These are phyloP conservation scores for Enteromius radiatus DNA, from an alignment of 2,797 vertebrate species.

Conservation along the genomic window DNA sequence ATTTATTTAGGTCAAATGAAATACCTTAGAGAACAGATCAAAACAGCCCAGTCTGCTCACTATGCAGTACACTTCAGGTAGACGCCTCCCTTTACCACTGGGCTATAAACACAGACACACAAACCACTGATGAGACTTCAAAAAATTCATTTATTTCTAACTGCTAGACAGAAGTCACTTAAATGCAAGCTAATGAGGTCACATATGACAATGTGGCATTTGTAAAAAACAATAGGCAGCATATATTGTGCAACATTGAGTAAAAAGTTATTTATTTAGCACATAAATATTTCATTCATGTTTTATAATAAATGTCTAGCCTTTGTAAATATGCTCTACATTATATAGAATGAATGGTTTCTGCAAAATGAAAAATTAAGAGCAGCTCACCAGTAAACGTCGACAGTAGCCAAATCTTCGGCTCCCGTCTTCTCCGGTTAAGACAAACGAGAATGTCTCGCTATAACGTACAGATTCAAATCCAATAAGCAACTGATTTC, in stretches of 20 bases:
- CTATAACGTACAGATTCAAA: slow-evolving; percentile 67
- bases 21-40: slow-evolving; percentile 98
- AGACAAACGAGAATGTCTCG: slow-evolving; percentile 98
- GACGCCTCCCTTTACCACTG: slow-evolving; percentile 91
- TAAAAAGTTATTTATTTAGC: not conserved
- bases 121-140: slow-evolving; percentile 29
- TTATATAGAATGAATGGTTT: not conserved
- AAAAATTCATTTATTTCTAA: not conserved
- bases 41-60: slow-evolving; percentile 98
- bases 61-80: slow-evolving; percentile 98
- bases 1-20: not conserved
- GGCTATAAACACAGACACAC: slow-evolving; percentile 70
- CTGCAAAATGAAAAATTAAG: not conserved
- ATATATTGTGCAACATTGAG: not conserved
- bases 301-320: not conserved
- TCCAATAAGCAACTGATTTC: not conserved
- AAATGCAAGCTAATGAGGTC: not conserved
- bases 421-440: slow-evolving; percentile 98
- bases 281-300: not conserved
- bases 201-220: not conserved
- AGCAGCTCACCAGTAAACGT: slow-evolving; percentile 88
- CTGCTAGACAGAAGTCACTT: not conserved
- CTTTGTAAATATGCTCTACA: not conserved
- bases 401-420: slow-evolving; percentile 96
- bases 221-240: not conserved